Evolutionary conservation across 2,797 vertebrate species (phyloP), one percentile per base, ranked within the genome.

Genomic region (Natrix natrix): DNA sequence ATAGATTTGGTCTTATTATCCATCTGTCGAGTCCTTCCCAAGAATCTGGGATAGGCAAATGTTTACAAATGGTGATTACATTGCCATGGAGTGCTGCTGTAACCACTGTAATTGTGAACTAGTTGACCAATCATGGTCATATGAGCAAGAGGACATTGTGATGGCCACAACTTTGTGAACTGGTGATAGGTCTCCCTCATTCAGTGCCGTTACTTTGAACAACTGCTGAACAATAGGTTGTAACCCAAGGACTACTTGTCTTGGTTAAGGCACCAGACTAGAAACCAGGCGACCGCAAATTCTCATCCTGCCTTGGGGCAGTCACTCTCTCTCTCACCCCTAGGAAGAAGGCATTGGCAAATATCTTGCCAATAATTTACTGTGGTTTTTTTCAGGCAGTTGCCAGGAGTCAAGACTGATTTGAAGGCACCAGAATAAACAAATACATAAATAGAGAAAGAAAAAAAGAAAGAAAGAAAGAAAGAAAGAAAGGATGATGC

Each of bases 361-460:
- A n/a, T n/a, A n/a, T n/a, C n/a, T n/a, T n/a, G n/a, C n/a, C n/a
- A n/a, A n/a, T n/a, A n/a, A n/a, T n/a, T n/a, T n/a, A n/a, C n/a
- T n/a, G n/a, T n/a, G n/a, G n/a, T n/a, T n/a, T n/a, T n/a, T n/a
- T n/a, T n/a, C n/a, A n/a, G n/a, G n/a, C n/a, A n/a, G n/a, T n/a
- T n/a, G n/a, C n/a, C n/a, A n/a, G n/a, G 66, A 16, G 0, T 28
- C 61, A 28, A 63, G 26, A 28, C 61, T 12, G 61, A 63, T 11
- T 63, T 12, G 61, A 63, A 26, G 61, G 61, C 17, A 57, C 4
- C 48, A 48, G 48, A 48, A 48, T 4, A 48, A 48, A 56, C 0
- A 56, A 56, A 17, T 1, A 17, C 1, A 17, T 0, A 1, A 57
- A 57, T 0, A 4, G 16, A 57, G 1, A 16, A 57, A 57, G 5